A percentile compares a stretch with the other conserved stretches of the same genome.
Evolutionary conservation across 1,140 invertebrate species (phyloP).

Genomic region (Ceratosolen fusciceps): DNA sequence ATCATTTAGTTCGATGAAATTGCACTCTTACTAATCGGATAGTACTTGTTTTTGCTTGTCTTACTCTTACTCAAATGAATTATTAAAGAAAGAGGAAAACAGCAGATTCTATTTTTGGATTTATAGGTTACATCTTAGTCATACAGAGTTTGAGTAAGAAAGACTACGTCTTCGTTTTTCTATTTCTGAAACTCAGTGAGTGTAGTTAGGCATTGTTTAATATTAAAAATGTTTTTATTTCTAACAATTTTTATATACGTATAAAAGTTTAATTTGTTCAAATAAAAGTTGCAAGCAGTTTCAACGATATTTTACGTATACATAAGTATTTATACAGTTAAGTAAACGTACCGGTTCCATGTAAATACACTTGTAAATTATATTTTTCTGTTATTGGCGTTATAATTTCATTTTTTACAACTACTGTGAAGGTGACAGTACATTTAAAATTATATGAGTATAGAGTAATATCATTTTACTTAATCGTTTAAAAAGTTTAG

Average conservation of each 20-base stretch:
- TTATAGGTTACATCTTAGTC: constrained; percentile 44
- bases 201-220: too few species aligned
- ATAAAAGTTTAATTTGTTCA: background rate
- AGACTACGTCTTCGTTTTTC: background rate
- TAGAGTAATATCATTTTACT: background rate
- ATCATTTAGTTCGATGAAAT: background rate
- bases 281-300: too few species aligned
- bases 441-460: background rate
- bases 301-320: too few species aligned
- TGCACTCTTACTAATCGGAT: background rate
- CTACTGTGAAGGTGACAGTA: background rate
- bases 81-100: background rate
- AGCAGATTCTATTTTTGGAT: constrained; percentile 22
- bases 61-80: background rate
- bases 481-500: background rate
- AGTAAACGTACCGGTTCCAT: too few species aligned
- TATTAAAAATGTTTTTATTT: too few species aligned
- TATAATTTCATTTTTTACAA: background rate
- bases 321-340: too few species aligned
- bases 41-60: background rate
- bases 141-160: constrained; percentile 17
- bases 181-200: background rate
- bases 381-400: background rate
- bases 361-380: too few species aligned
- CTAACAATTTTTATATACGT: too few species aligned